These are phyloP conservation scores for Clitarchus hookeri DNA, from an alignment of 2,888 invertebrate genomes.

Conservation along the genomic window DNA sequence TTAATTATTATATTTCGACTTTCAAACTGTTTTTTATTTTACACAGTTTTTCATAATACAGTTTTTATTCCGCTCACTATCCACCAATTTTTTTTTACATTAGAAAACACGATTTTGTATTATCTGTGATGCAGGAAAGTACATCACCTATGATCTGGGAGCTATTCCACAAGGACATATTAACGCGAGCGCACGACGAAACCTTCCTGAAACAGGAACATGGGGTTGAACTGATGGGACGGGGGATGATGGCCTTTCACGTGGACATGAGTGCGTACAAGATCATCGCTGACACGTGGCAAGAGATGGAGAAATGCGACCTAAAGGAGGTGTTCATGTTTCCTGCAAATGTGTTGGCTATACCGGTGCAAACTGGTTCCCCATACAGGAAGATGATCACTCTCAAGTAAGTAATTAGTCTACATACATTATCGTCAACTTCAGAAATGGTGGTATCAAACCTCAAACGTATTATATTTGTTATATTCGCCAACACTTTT, in stretches of 20 bases:
- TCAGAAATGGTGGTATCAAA: too few relatives aligned
- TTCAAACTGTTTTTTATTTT: too few relatives aligned
- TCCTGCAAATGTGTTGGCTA: conserved; percentile 67
- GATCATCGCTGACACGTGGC: conserved; percentile 68
- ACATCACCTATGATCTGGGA: neutral
- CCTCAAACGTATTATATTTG: too few relatives aligned
- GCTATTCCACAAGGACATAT: neutral
- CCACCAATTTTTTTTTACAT: too few relatives aligned
- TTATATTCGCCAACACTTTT: too few relatives aligned
- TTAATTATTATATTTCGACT: too few relatives aligned
- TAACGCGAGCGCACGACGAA: neutral
- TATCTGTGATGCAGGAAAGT: neutral
- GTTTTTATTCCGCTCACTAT: too few relatives aligned
- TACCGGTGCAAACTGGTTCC: conserved; percentile 65
- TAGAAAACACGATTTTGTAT: neutral
- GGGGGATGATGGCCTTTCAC: conserved; percentile 67
- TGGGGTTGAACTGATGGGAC: conserved; percentile 57
- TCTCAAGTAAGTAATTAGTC: conserved; percentile 59
- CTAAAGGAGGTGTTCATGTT: conserved; percentile 62
- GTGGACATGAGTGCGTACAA: conserved; percentile 69
- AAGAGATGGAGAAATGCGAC: conserved; percentile 72
- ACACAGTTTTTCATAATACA: too few relatives aligned
- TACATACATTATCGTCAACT: too few relatives aligned
- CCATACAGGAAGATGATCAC: conserved; percentile 67
- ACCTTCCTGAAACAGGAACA: conserved; percentile 53